phyloP scores from a whole-genome alignment of 2,888 invertebrate genomes.

The Eupeodes latifasciatus region DNA sequence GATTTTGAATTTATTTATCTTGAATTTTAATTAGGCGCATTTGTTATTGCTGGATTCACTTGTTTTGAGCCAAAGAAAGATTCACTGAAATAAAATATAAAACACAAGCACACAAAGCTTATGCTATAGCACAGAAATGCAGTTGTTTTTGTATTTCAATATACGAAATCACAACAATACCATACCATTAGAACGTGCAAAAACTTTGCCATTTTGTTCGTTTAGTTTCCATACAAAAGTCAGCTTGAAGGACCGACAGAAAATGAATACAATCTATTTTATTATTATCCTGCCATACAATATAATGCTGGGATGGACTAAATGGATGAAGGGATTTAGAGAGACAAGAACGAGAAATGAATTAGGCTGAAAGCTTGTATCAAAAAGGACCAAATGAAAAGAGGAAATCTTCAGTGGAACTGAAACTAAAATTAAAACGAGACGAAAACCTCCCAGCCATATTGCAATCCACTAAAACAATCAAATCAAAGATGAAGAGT shows the following conservation, averaged over 20 bases:
- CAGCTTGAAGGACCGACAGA: conserved; percentile 26
- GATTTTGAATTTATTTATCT: conserved; percentile 31
- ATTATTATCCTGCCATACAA: conserved; percentile 46
- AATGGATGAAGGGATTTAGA: neutral
- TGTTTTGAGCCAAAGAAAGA: conserved; percentile 21
- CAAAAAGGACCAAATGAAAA: conserved; percentile 15
- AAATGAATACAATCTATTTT: conserved; percentile 43
- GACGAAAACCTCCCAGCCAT: conserved; percentile 59
- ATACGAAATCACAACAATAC: conserved; percentile 15
- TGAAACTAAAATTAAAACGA: conserved; percentile 33
- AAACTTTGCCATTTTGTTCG: conserved; percentile 47
- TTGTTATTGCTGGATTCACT: conserved; percentile 47
- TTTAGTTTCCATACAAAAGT: conserved; percentile 20
- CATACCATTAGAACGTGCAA: conserved; percentile 44
- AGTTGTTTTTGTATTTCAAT: conserved; percentile 11
- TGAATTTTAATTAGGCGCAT: conserved; percentile 61
- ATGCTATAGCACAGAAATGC: conserved; percentile 23
- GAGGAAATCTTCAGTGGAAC: conserved; percentile 14
- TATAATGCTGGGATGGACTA: neutral
- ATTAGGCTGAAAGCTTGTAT: conserved; percentile 60
- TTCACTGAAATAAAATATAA: conserved; percentile 51
- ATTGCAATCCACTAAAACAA: conserved; percentile 64
- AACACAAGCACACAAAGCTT: neutral
- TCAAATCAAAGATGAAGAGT: conserved; percentile 54
- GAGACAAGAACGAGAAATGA: conserved; percentile 52